Evolutionary conservation across 2,797 vertebrate genomes (phyloP), one percentile per base, ranked within the genome.

Genomic region (Crenuchus spilurus): DNA sequence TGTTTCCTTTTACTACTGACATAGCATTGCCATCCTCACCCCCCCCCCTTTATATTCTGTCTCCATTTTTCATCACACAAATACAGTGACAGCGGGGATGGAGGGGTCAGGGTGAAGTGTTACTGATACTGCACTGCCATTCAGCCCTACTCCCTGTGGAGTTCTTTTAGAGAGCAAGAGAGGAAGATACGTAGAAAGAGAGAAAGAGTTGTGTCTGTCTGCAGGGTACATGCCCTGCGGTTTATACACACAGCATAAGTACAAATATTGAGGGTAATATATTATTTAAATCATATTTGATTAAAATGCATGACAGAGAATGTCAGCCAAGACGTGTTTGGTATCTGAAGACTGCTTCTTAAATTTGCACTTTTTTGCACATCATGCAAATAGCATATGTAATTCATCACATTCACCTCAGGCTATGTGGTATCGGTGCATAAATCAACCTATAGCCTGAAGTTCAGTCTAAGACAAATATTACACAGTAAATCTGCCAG

Each of bases 111-210:
- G 1, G 60, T 55, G n/a, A 46, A 72, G 10, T 35, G 67, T 33
- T 55, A 52, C 60, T 48, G 74, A 82, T 79, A 75, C 70, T 61
- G 74, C 60, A 65, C 42, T 60, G 63, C 33, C 77, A 64, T 79
- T 75, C 67, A 75, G 51, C 51, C 42, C 66, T 22, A 31, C 55
- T 58, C 49, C 16, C 74, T 22, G n/a, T 26, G 51, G 24, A 69
- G 61, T 42, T 51, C 39, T 74, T 14, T 55, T 46, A 49, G 70
- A 83, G 66, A 84, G 62, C 79, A 57, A 83, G 44, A 84, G 63
- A 70, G 20, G 22, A 2, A 62, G 11, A 55, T 68, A 14, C 14
- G 79, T 76, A 68, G 44, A 37, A 24, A 51, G 16, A 39, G 20
- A 70, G 26, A 57, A 62, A 31, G 22, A 35, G 11, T 14, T 28